Evolutionary conservation across 2,113 vertebrate genomes (phyloP), one percentile per base, ranked within the genome.

Genomic region (Tachysurus vachellii): DNA sequence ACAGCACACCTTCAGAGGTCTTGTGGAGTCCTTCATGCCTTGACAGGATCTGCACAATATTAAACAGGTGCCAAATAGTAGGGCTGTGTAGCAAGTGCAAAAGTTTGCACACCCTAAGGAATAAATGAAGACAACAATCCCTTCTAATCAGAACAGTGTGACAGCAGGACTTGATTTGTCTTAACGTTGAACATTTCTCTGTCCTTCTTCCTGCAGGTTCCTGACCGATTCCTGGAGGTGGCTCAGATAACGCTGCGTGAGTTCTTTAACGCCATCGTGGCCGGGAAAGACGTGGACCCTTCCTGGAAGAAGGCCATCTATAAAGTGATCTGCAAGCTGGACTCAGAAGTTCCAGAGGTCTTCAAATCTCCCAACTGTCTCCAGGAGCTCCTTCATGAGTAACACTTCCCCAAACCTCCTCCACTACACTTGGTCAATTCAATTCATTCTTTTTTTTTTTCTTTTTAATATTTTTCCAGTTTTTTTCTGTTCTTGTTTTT

Each of bases 261-360:
- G 96, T 99, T 99, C 95, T 99, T 99, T 95, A 99, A 98, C 91
- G 98, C 98, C 96, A 99, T 99, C 91, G 97, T 99, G 93, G 97
- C 97, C 68, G 98, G 98, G 92, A 99, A 99, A 96, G 98, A 99
- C 91, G 97, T 98, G 94, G 98, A 99, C 96, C 98, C 98, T 91
- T 99, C 98, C 94, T 99, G 98, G 98, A 99, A 99, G 96, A 99
- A 99, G 97, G 98, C 98, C 95, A 99, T 99, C 93, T 99, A 99
- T 96, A 99, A 99, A 96, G 98, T 99, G 95, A 99, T 99, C 96
- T 99, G 98, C 95, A 99, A 99, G 95, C 96, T 99, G 96, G 98
- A 99, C 96, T 98, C 97, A 89, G 98, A 99, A 92, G 97, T 99
- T 92, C 98, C 98, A 11, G 98, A 99, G 93, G 95, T 99, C 95